Percentiles rank a stretch among this genome's conserved stretches.
Conservation (phyloP, 2,113 vertebrate genomes). For the Strix aluco region DNA sequence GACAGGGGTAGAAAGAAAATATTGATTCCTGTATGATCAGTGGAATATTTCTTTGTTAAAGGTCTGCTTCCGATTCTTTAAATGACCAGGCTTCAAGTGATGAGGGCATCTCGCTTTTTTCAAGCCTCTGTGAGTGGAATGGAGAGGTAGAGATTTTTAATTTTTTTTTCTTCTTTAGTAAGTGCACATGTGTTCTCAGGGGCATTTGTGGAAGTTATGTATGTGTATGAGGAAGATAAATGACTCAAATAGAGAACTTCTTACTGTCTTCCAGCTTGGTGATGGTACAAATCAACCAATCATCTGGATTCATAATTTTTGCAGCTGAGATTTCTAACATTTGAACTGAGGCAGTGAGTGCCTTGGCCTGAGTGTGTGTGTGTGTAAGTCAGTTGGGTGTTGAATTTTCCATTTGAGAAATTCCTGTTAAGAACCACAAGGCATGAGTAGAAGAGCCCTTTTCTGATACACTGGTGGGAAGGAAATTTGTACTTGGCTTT, state of each 20-base stretch:
- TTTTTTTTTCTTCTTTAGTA: not conserved
- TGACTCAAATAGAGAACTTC: not conserved
- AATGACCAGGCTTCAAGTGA: not conserved
- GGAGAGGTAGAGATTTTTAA: not conserved
- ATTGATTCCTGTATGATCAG: slow-evolving; percentile 1
- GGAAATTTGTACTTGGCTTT: not conserved
- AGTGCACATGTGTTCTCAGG: not conserved
- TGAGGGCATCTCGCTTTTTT: not conserved
- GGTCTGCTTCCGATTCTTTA: not conserved
- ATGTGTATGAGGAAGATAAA: not conserved
- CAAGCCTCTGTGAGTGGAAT: not conserved
- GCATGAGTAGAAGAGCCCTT: not conserved
- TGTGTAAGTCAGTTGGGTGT: not conserved
- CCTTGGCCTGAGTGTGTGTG: not conserved
- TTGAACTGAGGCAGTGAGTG: not conserved
- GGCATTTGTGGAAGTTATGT: not conserved
- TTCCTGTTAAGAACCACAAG: not conserved
- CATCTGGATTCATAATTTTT: not conserved
- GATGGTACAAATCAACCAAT: not conserved
- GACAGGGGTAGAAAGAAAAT: not conserved
- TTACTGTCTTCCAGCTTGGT: not conserved
- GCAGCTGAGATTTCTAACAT: not conserved
- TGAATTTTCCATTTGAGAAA: not conserved
- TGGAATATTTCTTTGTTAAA: not conserved
- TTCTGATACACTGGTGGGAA: not conserved